Evolutionary conservation across 2,888 invertebrate species (phyloP).

Genomic region (Synergus japonicus): DNA sequence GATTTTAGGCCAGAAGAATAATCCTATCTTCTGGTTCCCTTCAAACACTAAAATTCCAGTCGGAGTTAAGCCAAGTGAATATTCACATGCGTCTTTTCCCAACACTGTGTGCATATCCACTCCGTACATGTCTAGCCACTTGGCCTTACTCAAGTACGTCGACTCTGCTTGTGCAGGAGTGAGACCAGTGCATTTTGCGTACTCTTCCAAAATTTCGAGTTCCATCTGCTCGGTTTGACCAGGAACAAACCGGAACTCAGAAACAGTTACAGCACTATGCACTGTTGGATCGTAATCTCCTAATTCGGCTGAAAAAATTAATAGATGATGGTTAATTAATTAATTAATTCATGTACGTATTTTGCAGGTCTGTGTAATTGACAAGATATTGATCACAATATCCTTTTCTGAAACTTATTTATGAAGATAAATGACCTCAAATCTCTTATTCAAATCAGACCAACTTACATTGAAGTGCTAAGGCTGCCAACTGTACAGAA

Average conservation of each 20-base stretch:
- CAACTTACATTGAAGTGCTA: constrained; percentile 93
- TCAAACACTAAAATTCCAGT: constrained; percentile 99
- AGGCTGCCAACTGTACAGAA: constrained; percentile 93
- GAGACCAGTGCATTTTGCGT: constrained; percentile 90
- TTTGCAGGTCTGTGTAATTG: no score
- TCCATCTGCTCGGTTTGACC: constrained; percentile 98
- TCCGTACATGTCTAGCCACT: constrained; percentile 99
- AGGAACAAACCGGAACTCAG: constrained; percentile 98
- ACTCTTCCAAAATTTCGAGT: constrained; percentile 94
- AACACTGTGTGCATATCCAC: constrained; percentile 99
- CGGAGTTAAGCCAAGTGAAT: constrained; percentile 97
- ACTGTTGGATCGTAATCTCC: constrained; percentile 96
- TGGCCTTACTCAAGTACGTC: constrained; percentile 95
- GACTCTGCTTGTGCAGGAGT: constrained; percentile 98
- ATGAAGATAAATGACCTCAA: no score
- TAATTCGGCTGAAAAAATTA: constrained; percentile 88
- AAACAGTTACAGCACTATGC: constrained; percentile 97
- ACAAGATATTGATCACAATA: no score
- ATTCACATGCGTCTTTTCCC: constrained; percentile 97
- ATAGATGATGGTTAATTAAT: background rate
- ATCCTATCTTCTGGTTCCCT: constrained; percentile 96
- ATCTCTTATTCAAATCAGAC: background rate
- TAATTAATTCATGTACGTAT: background rate
- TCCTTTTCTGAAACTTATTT: no score
- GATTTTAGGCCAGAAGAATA: constrained; percentile 99